These are phyloP conservation scores for Creontiades dilutus DNA, from an alignment of 2,888 invertebrate genomes.

Conservation along the genomic window DNA sequence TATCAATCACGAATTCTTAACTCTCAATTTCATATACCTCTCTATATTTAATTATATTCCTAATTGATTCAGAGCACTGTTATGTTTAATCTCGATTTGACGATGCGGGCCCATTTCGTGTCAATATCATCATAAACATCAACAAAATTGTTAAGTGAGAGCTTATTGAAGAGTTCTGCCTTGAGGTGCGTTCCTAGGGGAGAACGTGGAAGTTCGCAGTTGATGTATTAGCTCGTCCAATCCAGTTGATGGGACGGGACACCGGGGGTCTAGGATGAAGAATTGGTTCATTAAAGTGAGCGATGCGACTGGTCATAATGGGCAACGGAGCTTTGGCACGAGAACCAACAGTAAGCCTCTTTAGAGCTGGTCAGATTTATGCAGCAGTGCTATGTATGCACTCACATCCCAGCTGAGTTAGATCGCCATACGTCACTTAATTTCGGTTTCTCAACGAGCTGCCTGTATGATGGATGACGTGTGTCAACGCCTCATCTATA, in stretches of 20 bases:
- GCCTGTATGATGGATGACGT: background rate
- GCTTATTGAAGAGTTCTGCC: too few relatives aligned
- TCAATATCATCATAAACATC: too few relatives aligned
- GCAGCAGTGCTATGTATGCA: background rate
- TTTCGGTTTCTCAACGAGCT: background rate
- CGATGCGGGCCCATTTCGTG: too few relatives aligned
- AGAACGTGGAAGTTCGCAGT: background rate
- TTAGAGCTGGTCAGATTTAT: background rate
- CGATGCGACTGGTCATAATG: background rate
- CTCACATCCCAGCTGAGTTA: background rate
- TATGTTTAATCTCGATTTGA: too few relatives aligned
- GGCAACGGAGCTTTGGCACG: background rate
- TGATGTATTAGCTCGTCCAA: background rate
- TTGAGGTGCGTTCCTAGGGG: too few relatives aligned
- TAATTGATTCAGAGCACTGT: too few relatives aligned
- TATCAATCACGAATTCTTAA: too few relatives aligned
- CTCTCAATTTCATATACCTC: too few relatives aligned
- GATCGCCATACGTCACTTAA: background rate
- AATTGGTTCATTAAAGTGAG: constrained; percentile 18
- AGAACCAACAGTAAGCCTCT: background rate
- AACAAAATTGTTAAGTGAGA: too few relatives aligned
- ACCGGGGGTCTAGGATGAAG: background rate
- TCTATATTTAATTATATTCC: too few relatives aligned
- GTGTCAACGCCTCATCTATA: background rate
- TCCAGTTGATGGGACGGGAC: constrained; percentile 2